Evolutionary conservation across 2,888 invertebrate species (phyloP).

Genomic region (Conus canariensis): DNA sequence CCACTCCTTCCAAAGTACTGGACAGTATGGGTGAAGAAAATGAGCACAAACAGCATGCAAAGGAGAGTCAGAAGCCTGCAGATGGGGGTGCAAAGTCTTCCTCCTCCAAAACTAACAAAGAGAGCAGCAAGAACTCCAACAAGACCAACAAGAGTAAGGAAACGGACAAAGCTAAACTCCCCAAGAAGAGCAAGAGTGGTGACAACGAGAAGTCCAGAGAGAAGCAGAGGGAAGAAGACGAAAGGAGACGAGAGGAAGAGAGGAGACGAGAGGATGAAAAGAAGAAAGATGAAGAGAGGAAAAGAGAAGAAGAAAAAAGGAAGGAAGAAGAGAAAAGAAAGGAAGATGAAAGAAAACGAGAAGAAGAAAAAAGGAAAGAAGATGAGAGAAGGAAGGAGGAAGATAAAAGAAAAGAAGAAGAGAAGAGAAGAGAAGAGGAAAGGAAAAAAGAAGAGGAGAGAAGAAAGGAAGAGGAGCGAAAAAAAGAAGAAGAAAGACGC

Average conservation of each 20-base stretch:
- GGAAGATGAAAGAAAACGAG: constrained; percentile 57
- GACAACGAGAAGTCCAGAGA: constrained; percentile 33
- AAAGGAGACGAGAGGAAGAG: constrained; percentile 48
- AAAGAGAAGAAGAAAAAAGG: constrained; percentile 53
- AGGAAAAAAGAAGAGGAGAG: constrained; percentile 48
- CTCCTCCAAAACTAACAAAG: constrained; percentile 23
- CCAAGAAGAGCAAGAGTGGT: constrained; percentile 18
- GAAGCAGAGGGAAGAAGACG: constrained; percentile 33
- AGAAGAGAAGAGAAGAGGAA: constrained; percentile 50
- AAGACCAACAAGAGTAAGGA: constrained; percentile 12
- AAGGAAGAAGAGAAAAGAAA: constrained; percentile 56
- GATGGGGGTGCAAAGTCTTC: not conserved
- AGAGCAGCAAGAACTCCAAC: not conserved
- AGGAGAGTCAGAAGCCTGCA: constrained; percentile 25
- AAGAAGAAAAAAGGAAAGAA: constrained; percentile 47
- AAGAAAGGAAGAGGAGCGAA: constrained; percentile 55
- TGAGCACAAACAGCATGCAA: constrained; percentile 23
- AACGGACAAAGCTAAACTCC: constrained; percentile 25
- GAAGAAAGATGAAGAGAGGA: constrained; percentile 46
- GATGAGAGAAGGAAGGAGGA: constrained; percentile 47
- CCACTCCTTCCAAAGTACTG: not conserved
- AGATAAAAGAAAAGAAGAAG: constrained; percentile 53
- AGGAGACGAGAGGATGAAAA: constrained; percentile 54
- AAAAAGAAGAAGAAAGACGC: constrained; percentile 56
- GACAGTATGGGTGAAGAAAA: not conserved